Conservation (phyloP, 2,888 invertebrate species). For the Thymelicus lineola region DNA sequence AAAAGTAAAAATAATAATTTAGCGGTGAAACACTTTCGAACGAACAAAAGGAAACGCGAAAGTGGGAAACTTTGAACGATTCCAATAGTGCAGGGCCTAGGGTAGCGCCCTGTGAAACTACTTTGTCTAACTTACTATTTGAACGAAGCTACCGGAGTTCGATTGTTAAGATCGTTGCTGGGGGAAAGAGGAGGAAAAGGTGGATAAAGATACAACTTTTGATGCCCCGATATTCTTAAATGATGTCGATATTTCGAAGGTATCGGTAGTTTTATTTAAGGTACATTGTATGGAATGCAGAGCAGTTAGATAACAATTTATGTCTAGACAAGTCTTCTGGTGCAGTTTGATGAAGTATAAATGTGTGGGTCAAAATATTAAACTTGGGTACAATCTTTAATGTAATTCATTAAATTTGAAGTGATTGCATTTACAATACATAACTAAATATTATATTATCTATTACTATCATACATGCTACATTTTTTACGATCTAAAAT, state of each 20-base stretch:
- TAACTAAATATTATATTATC: too few relatives aligned
- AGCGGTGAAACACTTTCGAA: constrained; percentile 73
- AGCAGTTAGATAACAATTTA: constrained; percentile 44
- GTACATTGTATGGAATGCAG: constrained; percentile 53
- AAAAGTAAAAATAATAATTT: constrained; percentile 77
- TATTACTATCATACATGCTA: too few relatives aligned
- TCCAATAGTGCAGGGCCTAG: constrained; percentile 69
- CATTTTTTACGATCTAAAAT: too few relatives aligned
- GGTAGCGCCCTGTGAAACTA: constrained; percentile 71
- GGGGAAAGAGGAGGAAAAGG: constrained; percentile 43
- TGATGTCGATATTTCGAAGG: constrained; percentile 46
- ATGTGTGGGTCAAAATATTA: too few relatives aligned
- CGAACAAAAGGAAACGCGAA: constrained; percentile 78
- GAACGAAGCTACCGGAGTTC: constrained; percentile 65
- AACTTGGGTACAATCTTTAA: too few relatives aligned
- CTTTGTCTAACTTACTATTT: constrained; percentile 81
- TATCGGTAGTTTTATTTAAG: constrained; percentile 60
- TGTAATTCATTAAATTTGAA: too few relatives aligned
- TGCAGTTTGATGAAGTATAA: constrained; percentile 2
- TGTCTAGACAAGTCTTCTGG: constrained; percentile 50
- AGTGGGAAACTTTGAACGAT: constrained; percentile 79
- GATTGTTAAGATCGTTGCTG: constrained; percentile 58
- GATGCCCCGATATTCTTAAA: constrained; percentile 51
- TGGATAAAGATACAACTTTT: constrained; percentile 57
- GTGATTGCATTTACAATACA: too few relatives aligned